These are phyloP conservation scores for Calypte anna DNA, from an alignment of 2,113 vertebrate species.

Conservation along the genomic window DNA sequence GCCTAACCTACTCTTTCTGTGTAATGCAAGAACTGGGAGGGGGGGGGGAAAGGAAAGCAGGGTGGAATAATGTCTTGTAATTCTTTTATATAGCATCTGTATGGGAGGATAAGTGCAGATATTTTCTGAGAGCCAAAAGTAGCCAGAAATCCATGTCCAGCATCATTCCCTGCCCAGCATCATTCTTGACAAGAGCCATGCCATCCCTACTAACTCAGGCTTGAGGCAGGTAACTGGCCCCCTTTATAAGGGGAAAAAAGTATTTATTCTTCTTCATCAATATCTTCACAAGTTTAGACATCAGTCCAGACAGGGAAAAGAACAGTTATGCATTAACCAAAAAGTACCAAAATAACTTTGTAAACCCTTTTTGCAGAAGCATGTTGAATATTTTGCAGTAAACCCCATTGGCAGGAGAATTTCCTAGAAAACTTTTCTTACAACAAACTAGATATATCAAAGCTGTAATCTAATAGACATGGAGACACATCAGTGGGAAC, in stretches of 20 bases:
- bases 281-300: background rate
- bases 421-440: background rate
- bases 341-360: background rate
- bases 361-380: background rate
- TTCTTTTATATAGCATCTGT: background rate
- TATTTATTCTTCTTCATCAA: background rate
- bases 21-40: background rate
- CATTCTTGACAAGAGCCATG: background rate
- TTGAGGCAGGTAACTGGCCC: background rate
- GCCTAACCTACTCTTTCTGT: background rate
- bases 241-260: background rate
- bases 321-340: background rate
- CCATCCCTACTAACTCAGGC: background rate
- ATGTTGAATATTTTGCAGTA: background rate
- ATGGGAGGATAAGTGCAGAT: background rate
- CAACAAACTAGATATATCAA: background rate
- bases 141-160: background rate
- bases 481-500: background rate
- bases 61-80: background rate
- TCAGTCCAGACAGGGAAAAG: background rate
- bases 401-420: background rate
- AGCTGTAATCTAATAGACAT: background rate
- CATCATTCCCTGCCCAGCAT: background rate
- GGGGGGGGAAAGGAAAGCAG: background rate
- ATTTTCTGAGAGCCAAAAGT: accelerated